phyloP scores from a whole-genome alignment of 2,888 invertebrate genomes.

The Adelognathus sp. region DNA sequence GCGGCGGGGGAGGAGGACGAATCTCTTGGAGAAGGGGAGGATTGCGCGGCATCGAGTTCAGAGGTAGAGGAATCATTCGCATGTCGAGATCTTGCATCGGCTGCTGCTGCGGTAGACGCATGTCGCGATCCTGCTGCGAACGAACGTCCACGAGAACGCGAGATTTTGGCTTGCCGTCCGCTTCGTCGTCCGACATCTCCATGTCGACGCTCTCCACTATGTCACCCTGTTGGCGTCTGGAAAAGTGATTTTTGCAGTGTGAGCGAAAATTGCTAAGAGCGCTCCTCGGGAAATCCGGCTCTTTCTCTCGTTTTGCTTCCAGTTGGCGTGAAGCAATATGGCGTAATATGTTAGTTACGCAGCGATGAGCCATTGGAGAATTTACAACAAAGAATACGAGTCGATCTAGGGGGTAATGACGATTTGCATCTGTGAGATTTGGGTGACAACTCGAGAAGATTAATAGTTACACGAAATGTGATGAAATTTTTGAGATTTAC shows the following conservation, averaged over 20 bases:
- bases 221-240: conserved; percentile 81
- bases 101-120: conserved; percentile 67
- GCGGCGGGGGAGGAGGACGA: conserved; percentile 64
- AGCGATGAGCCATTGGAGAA: no score
- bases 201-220: conserved; percentile 92
- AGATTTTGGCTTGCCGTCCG: conserved; percentile 74
- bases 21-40: conserved; percentile 66
- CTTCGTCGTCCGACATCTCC: conserved; percentile 93
- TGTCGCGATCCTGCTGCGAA: conserved; percentile 77
- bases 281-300: no score
- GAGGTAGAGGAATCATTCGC: conserved; percentile 76
- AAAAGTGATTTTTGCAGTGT: conserved; percentile 1
- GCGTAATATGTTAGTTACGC: no score
- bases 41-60: conserved; percentile 64
- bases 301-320: no score
- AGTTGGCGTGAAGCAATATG: no score
- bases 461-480: no score
- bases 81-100: conserved; percentile 77
- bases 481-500: no score
- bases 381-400: no score
- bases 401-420: no score
- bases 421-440: no score
- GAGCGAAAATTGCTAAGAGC: no score
- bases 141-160: conserved; percentile 76
- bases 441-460: no score